These are phyloP conservation scores for Campylomormyrus tamandua DNA, from an alignment of 2,113 vertebrate species.

Conservation along the genomic window DNA sequence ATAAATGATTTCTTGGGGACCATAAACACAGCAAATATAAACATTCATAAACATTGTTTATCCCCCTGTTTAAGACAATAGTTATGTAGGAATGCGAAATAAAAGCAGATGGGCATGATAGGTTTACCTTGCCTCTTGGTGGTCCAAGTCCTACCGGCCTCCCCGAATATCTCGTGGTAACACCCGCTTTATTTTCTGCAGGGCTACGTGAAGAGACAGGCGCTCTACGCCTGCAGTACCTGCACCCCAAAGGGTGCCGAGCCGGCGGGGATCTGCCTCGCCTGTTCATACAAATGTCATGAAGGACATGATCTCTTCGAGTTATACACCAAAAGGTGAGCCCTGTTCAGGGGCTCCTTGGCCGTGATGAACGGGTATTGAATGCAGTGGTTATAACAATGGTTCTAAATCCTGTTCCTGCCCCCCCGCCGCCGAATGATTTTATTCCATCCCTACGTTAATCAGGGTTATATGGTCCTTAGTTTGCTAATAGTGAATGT, in stretches of 20 bases:
- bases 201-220: slow-evolving; percentile 89
- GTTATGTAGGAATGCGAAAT: background rate
- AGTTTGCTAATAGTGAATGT: background rate
- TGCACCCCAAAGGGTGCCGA: slow-evolving; percentile 79
- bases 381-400: background rate
- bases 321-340: slow-evolving; percentile 90
- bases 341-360: background rate
- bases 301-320: slow-evolving; percentile 88
- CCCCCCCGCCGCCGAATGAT: background rate
- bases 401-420: background rate
- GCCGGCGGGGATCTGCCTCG: slow-evolving; percentile 84
- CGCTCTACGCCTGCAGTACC: slow-evolving; percentile 84
- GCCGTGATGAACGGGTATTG: background rate
- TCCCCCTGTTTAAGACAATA: background rate
- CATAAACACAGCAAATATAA: background rate
- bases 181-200: slow-evolving; percentile 33
- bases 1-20: background rate
- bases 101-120: background rate
- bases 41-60: background rate
- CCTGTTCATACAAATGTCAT: slow-evolving; percentile 95
- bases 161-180: background rate
- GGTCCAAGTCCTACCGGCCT: background rate
- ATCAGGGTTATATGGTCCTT: background rate
- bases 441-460: background rate
- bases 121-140: background rate